Evolutionary conservation across 2,113 vertebrate genomes (phyloP).

Genomic region (Rhineura floridana): DNA sequence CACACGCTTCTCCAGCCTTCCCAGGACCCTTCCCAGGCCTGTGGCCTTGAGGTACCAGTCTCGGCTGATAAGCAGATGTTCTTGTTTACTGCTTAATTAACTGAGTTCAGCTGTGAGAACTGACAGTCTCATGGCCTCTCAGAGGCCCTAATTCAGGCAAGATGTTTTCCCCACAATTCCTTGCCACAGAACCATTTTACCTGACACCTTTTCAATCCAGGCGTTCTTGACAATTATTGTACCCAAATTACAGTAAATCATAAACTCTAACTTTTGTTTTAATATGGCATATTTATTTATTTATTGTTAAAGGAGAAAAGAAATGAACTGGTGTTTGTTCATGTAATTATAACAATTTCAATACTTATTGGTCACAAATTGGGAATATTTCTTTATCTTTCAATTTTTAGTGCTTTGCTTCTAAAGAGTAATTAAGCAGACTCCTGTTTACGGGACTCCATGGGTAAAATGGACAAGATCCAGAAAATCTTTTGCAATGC

Average conservation of each 20-base stretch:
- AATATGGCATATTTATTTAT: neutral
- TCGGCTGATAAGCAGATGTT: too few species aligned
- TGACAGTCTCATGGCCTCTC: too few species aligned
- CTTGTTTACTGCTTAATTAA: too few species aligned
- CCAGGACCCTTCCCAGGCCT: too few species aligned
- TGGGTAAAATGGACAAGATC: neutral
- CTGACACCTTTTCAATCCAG: too few species aligned
- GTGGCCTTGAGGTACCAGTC: too few species aligned
- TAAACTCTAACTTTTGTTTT: neutral
- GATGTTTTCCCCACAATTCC: too few species aligned
- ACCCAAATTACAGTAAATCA: neutral
- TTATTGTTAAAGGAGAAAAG: neutral
- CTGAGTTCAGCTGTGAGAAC: too few species aligned
- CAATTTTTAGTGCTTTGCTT: neutral
- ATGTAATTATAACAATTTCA: constrained; percentile 19
- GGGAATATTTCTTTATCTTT: neutral
- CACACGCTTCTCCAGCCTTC: too few species aligned
- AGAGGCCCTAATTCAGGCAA: too few species aligned
- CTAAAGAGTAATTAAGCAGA: neutral
- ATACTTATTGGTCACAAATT: neutral
- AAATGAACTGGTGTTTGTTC: neutral
- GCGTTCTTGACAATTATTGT: too few species aligned
- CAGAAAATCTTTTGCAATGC: neutral
- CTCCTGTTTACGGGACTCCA: neutral
- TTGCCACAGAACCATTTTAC: too few species aligned